Evolutionary conservation across 23 tunicate genomes (phyloP), one percentile per base, ranked within the genome.

Genomic region (Diplosoma virens): DNA sequence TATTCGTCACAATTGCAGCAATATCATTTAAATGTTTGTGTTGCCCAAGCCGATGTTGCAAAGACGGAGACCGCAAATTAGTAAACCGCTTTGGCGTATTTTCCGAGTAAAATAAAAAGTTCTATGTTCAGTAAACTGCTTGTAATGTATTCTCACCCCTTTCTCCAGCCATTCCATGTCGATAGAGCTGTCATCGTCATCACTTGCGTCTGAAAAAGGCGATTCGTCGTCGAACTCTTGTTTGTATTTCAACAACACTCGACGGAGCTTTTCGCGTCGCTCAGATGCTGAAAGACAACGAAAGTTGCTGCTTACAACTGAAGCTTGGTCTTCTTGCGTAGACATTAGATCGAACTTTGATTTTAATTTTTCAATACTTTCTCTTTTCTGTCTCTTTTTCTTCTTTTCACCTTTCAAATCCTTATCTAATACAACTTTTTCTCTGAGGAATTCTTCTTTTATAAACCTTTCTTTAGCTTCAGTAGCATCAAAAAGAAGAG

Each of bases 111-210:
- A n/a, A n/a, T n/a, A n/a, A n/a, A n/a, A n/a, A n/a, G n/a, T n/a
- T n/a, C n/a, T n/a, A n/a, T n/a, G n/a, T n/a, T n/a, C n/a, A n/a
- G n/a, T n/a, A n/a, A n/a, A n/a, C n/a, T n/a, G n/a, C n/a, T n/a
- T n/a, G n/a, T n/a, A n/a, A n/a, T n/a, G n/a, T 61, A 61, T 3
- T 74, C 87, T 61, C 34, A 82, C 87, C 65, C 74, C 56, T 18
- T 32, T 59, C 4, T 74, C 81, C 7, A 82, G 81, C 87, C 87
- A 82, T 6, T 79, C 33, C 75, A 47, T 18, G 25, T 74, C 80
- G 34, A 61, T 77, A 9, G 74, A 80, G 25, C 74, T 67, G 9
- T 65, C 87, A 46, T 65, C 61, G 35, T 29, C 69, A 23, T 75
- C 59, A 52, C 52, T 59, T 18, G 36, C 81, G 41, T 82, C 87